Conservation (phyloP, 2,113 vertebrate genomes). For the Leptodactylus fuscus region DNA sequence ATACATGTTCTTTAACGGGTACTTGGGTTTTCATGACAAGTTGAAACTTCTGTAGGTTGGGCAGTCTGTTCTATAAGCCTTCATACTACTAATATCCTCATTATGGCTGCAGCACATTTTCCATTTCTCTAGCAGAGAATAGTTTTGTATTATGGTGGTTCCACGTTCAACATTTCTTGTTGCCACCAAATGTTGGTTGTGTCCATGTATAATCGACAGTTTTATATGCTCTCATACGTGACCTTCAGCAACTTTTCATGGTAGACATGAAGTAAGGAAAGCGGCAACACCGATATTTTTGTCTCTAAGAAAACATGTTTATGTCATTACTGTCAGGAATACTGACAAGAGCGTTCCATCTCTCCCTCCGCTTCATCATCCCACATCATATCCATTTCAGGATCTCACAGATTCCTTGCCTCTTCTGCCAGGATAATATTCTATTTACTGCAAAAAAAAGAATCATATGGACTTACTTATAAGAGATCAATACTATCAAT, state of each 20-base stretch:
- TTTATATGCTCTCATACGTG: not conserved
- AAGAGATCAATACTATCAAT: not conserved
- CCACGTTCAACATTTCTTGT: too few species aligned
- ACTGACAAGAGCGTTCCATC: conserved; percentile 31
- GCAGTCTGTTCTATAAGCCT: too few species aligned
- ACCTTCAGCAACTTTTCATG: not conserved
- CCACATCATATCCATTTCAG: conserved; percentile 43
- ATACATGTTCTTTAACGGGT: too few species aligned
- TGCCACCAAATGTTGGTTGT: too few species aligned
- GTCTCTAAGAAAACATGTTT: conserved; percentile 18
- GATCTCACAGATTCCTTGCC: not conserved
- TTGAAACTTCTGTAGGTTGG: too few species aligned
- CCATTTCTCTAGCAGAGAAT: too few species aligned
- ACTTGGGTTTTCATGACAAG: too few species aligned
- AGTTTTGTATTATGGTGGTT: too few species aligned
- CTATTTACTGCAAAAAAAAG: not conserved
- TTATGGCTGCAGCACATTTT: too few species aligned
- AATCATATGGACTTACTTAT: too few species aligned
- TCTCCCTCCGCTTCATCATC: not conserved
- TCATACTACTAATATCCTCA: too few species aligned
- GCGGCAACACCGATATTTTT: conserved; percentile 14
- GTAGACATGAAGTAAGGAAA: not conserved
- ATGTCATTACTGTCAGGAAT: conserved; percentile 27
- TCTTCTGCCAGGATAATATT: conserved; percentile 17
- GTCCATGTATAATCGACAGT: too few species aligned